These are phyloP conservation scores for Neolamprologus sp. DNA, from an alignment of 2,113 vertebrate genomes.

Conservation along the genomic window DNA sequence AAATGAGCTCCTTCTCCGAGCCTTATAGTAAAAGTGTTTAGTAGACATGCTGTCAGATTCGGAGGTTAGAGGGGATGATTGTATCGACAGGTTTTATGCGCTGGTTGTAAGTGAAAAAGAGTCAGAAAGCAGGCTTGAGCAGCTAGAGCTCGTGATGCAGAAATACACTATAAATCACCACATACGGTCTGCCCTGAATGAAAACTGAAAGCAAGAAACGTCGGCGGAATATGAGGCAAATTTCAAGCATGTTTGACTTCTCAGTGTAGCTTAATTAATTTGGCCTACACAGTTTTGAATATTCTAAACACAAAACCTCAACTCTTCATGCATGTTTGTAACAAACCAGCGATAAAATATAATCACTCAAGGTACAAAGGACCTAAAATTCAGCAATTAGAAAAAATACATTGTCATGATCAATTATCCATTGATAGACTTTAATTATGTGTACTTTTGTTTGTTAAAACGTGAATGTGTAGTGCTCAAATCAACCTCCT, in stretches of 20 bases:
- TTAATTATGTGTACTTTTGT: neutral
- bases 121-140: conserved; percentile 22
- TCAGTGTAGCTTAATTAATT: conserved; percentile 37
- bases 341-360: neutral
- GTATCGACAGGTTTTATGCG: conserved; percentile 48
- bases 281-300: conserved; percentile 30
- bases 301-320: conserved; percentile 1
- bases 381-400: neutral
- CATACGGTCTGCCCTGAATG: neutral
- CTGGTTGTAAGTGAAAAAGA: conserved; percentile 27
- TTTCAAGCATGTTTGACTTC: conserved; percentile 16
- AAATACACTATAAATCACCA: conserved; percentile 24
- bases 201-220: conserved; percentile 10
- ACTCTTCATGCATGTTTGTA: neutral
- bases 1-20: conserved; percentile 1
- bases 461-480: neutral
- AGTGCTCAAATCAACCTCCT: neutral
- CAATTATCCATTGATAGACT: neutral
- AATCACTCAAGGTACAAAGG: neutral
- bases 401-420: neutral
- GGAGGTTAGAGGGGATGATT: conserved; percentile 47
- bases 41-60: conserved; percentile 50
- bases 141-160: conserved; percentile 12
- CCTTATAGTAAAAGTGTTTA: conserved; percentile 33
- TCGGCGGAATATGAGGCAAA: neutral